Evolutionary conservation across 1,140 invertebrate genomes (phyloP).

Genomic region (Scaptodrosophila lebanonensis): DNA sequence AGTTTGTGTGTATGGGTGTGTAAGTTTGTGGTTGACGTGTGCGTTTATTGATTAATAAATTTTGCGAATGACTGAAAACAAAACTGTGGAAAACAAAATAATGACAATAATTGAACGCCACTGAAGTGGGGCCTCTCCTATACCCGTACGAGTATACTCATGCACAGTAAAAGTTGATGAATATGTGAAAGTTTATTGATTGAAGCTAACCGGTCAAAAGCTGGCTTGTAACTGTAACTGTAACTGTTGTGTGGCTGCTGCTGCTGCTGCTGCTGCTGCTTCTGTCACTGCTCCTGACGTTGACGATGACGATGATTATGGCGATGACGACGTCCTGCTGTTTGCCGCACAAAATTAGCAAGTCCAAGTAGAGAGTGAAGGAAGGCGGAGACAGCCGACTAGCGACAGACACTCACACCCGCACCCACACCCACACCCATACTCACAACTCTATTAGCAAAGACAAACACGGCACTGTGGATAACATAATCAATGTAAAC

Average conservation of each 20-base stretch:
- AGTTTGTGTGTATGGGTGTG: slow-evolving; percentile 13
- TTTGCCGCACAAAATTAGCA: slow-evolving; percentile 41
- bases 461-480: slow-evolving; percentile 43
- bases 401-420: neutral
- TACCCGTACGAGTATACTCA: too few relatives aligned
- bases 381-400: slow-evolving; percentile 7
- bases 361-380: slow-evolving; percentile 19
- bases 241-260: neutral
- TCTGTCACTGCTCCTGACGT: slow-evolving; percentile 17
- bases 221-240: too few relatives aligned
- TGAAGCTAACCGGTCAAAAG: slow-evolving; percentile 1
- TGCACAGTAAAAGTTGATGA: slow-evolving; percentile 4
- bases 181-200: slow-evolving; percentile 50
- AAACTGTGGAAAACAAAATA: slow-evolving; percentile 36
- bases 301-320: slow-evolving; percentile 15
- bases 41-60: slow-evolving; percentile 68
- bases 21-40: slow-evolving; percentile 50
- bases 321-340: slow-evolving; percentile 45
- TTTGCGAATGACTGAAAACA: slow-evolving; percentile 42
- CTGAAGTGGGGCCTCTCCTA: too few relatives aligned
- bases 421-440: neutral
- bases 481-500: slow-evolving; percentile 75
- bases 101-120: neutral
- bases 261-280: neutral
- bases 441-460: slow-evolving; percentile 63